These are phyloP conservation scores for Bombus pascuorum DNA, from an alignment of 1,140 invertebrate species.

Conservation along the genomic window DNA sequence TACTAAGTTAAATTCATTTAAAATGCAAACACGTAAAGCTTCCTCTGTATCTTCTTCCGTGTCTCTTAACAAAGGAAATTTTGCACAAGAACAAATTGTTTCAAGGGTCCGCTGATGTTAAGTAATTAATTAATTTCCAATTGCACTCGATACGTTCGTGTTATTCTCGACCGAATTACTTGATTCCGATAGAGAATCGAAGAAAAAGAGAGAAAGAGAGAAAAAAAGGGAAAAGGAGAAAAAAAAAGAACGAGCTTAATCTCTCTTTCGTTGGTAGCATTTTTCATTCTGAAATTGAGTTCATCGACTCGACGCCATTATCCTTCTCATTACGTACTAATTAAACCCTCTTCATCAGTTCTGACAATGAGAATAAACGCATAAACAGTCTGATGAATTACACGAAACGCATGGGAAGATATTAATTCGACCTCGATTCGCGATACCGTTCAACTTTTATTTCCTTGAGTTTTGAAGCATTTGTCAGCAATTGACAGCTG, in stretches of 20 bases:
- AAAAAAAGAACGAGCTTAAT: not conserved
- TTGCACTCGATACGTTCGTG: not conserved
- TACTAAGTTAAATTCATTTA: not conserved
- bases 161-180: not conserved
- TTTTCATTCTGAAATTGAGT: slow-evolving; percentile 2
- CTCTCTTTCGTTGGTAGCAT: not conserved
- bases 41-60: not conserved
- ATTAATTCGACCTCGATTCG: not conserved
- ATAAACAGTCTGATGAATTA: not conserved
- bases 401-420: not conserved
- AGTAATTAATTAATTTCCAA: slow-evolving; percentile 6
- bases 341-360: not conserved
- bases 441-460: too few relatives aligned
- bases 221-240: too few relatives aligned
- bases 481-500: too few relatives aligned
- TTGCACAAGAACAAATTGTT: not conserved
- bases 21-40: not conserved
- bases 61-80: not conserved
- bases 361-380: not conserved
- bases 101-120: too few relatives aligned
- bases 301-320: not conserved
- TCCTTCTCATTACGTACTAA: not conserved
- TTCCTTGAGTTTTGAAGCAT: too few relatives aligned
- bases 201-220: not conserved
- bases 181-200: not conserved